These are phyloP conservation scores for Phymatocera aterrima DNA, from an alignment of 2,888 invertebrate species.

Conservation along the genomic window DNA sequence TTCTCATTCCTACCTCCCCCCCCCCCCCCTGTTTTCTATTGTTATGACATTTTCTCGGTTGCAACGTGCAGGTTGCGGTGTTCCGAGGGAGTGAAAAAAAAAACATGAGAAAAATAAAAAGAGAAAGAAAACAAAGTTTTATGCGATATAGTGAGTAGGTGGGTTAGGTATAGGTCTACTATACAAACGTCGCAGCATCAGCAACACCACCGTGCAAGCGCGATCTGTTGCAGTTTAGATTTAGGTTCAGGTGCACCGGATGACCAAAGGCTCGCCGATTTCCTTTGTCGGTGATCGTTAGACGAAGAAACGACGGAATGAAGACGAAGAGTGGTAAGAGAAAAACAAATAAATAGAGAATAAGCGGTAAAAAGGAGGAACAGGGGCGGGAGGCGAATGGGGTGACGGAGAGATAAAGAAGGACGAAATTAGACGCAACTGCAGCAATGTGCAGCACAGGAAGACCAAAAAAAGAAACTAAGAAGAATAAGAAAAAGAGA, in stretches of 20 bases:
- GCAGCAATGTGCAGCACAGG: not conserved
- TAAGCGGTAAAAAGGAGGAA: conserved; percentile 24
- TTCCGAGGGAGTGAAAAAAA: not conserved
- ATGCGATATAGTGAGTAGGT: too few species aligned
- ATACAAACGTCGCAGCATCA: too few species aligned
- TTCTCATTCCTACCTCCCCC: not conserved
- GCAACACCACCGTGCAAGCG: too few species aligned
- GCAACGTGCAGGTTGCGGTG: not conserved
- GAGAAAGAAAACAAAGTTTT: not conserved
- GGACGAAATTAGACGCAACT: conserved; percentile 19
- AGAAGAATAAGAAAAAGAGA: not conserved
- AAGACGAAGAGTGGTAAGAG: conserved; percentile 5
- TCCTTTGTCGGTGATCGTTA: conserved; percentile 70
- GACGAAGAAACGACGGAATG: conserved; percentile 48
- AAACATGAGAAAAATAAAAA: not conserved
- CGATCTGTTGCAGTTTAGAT: not conserved
- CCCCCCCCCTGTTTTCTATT: too few species aligned
- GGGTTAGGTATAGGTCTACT: too few species aligned
- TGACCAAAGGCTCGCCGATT: conserved; percentile 59
- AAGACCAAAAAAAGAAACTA: not conserved
- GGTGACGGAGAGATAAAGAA: not conserved
- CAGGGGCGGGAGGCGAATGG: conserved; percentile 49
- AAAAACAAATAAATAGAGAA: conserved; percentile 32
- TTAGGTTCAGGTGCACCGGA: not conserved
- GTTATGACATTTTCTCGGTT: conserved; percentile 24